These are phyloP conservation scores for Dione vanillae DNA, from an alignment of 2,888 invertebrate species.

Conservation along the genomic window DNA sequence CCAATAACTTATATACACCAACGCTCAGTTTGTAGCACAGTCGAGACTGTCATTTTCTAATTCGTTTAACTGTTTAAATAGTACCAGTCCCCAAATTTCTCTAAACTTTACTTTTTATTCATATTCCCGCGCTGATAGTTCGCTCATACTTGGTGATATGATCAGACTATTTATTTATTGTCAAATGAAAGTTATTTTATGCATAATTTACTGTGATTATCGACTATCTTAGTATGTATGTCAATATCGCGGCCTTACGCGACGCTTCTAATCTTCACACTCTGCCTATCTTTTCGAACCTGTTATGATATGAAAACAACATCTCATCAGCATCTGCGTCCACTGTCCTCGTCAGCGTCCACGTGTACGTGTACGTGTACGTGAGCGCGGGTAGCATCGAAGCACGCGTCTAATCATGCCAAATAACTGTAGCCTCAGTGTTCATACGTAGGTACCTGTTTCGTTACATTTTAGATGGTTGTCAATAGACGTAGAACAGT, in stretches of 20 bases:
- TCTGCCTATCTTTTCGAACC: background rate
- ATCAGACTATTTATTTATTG: background rate
- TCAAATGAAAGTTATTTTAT: too few relatives aligned
- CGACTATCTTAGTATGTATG: too few relatives aligned
- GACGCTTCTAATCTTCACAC: too few relatives aligned
- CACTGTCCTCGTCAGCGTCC: background rate
- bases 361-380: too few relatives aligned
- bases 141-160: background rate
- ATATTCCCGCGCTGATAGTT: slow-evolving; percentile 35
- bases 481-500: background rate
- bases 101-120: background rate
- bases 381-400: too few relatives aligned
- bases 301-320: too few relatives aligned
- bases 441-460: background rate
- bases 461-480: background rate
- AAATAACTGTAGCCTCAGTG: slow-evolving; percentile 1
- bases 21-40: background rate
- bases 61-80: background rate
- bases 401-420: slow-evolving; percentile 7
- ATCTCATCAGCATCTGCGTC: too few relatives aligned
- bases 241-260: too few relatives aligned
- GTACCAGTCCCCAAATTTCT: slow-evolving; percentile 4
- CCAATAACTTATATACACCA: background rate
- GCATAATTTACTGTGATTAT: too few relatives aligned
- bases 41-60: background rate